These are phyloP conservation scores for Crioceris asparagi DNA, from an alignment of 2,888 invertebrate species.

Conservation along the genomic window DNA sequence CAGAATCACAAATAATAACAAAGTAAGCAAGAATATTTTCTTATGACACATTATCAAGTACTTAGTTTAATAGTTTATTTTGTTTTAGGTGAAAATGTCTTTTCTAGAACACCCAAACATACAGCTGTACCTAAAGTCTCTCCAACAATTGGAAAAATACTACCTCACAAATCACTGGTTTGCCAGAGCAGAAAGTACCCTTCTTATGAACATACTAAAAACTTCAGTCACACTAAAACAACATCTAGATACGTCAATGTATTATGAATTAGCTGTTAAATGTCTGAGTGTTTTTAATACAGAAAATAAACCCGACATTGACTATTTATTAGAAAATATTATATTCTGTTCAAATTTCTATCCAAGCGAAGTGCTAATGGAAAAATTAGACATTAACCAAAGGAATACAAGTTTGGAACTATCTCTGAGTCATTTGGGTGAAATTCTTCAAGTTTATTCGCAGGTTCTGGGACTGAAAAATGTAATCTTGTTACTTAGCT, in stretches of 20 bases:
- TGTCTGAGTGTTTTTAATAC: slow-evolving; percentile 48
- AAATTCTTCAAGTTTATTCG: slow-evolving; percentile 31
- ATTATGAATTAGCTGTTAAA: slow-evolving; percentile 49
- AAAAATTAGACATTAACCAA: slow-evolving; percentile 43
- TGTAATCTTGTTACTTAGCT: too few species aligned
- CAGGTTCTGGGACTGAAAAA: slow-evolving; percentile 30
- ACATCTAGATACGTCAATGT: slow-evolving; percentile 41
- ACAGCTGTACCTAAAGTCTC: slow-evolving; percentile 37
- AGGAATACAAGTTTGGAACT: slow-evolving; percentile 38
- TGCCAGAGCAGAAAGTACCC: slow-evolving; percentile 50
- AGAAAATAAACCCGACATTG: slow-evolving; percentile 47
- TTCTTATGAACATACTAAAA: slow-evolving; percentile 44
- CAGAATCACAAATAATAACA: slow-evolving; percentile 17
- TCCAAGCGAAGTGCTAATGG: slow-evolving; percentile 45
- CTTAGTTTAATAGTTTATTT: slow-evolving; percentile 2
- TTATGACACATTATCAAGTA: slow-evolving; percentile 15
- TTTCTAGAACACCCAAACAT: slow-evolving; percentile 36
- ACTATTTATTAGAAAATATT: slow-evolving; percentile 46
- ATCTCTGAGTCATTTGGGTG: slow-evolving; percentile 28
- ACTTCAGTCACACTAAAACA: slow-evolving; percentile 30
- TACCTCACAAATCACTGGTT: slow-evolving; percentile 50
- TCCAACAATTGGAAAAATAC: slow-evolving; percentile 30
- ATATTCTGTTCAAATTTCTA: slow-evolving; percentile 53
- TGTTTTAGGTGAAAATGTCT: slow-evolving; percentile 31
- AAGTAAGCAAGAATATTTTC: slow-evolving; percentile 17